These are phyloP conservation scores for Cancer borealis DNA, from an alignment of 2,888 invertebrate species.

Conservation along the genomic window DNA sequence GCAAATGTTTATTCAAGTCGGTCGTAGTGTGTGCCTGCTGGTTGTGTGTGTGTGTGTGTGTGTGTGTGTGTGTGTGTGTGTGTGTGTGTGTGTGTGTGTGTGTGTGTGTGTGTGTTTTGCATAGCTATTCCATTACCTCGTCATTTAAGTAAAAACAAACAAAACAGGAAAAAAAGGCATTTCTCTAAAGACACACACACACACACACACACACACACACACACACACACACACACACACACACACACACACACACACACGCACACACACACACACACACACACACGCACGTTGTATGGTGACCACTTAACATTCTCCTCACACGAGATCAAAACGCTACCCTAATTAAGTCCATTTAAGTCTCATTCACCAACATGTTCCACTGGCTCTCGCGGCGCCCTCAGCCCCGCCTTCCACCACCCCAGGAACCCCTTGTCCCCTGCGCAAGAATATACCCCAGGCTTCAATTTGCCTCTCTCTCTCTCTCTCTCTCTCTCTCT, in stretches of 20 bases:
- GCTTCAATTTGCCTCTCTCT: not conserved
- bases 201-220: not conserved
- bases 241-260: conserved; percentile 8
- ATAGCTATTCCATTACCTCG: conserved; percentile 7
- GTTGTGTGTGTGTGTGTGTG: not conserved
- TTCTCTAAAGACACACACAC: too few species aligned
- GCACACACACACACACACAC: conserved; percentile 7
- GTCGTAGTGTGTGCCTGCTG: not conserved
- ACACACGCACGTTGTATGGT: not conserved
- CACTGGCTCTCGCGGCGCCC: not conserved
- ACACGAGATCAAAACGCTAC: not conserved
- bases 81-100: conserved; percentile 18
- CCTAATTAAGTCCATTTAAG: not conserved
- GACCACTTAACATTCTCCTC: not conserved
- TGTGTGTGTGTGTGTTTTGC: conserved; percentile 3
- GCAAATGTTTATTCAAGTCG: too few species aligned
- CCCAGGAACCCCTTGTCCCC: not conserved
- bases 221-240: not conserved
- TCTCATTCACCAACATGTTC: not conserved
- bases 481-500: conserved; percentile 32
- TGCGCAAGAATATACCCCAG: not conserved
- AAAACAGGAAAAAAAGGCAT: not conserved
- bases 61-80: conserved; percentile 31
- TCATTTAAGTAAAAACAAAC: not conserved
- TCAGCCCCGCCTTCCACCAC: not conserved